Conservation (phyloP, 2,888 invertebrate species). For the Heliconius aoede region DNA sequence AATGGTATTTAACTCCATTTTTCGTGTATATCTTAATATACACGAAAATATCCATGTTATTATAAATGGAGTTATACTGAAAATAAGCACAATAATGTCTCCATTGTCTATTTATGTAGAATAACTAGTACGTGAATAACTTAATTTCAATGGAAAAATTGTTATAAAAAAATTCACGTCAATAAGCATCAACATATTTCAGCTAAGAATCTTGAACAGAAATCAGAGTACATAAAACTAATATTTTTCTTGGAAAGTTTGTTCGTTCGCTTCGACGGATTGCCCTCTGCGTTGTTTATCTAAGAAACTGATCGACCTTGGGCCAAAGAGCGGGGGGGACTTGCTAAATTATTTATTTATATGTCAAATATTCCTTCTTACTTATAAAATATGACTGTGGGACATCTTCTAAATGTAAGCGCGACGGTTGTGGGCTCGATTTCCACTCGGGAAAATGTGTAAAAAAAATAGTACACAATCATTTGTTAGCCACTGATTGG, state of each 20-base stretch:
- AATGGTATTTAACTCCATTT: no score
- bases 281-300: constrained; percentile 48
- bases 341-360: constrained; percentile 19
- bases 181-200: constrained; percentile 20
- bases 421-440: no score
- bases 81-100: no score
- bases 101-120: no score
- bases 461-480: constrained; percentile 38
- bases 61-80: no score
- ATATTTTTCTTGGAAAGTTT: constrained; percentile 51
- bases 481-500: constrained; percentile 37
- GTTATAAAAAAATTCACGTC: neutral
- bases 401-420: no score
- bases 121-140: neutral
- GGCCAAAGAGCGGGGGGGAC: constrained; percentile 4
- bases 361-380: constrained; percentile 2
- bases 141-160: neutral
- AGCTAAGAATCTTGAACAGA: constrained; percentile 30
- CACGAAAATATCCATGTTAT: no score
- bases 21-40: no score
- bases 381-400: neutral
- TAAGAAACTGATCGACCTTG: constrained; percentile 47
- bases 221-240: constrained; percentile 47
- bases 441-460: no score
- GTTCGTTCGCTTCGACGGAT: constrained; percentile 37